Evolutionary conservation across 2,888 invertebrate genomes (phyloP).

Genomic region (Zygaena filipendulae): DNA sequence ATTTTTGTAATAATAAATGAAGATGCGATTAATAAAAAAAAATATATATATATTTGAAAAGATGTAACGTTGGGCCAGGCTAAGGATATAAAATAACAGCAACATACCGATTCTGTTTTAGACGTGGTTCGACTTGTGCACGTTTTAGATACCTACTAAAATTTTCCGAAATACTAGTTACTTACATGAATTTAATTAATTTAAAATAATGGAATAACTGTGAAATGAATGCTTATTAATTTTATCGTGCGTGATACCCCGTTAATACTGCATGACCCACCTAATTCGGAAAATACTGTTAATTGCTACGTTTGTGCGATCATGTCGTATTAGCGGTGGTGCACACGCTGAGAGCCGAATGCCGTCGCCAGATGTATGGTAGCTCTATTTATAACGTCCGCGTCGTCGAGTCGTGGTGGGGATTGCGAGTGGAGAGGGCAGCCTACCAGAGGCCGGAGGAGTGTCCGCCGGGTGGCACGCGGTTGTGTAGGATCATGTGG

Average conservation of each 20-base stretch:
- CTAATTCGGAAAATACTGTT: no score
- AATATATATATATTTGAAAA: conserved; percentile 52
- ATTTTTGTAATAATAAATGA: no score
- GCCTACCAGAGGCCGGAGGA: conserved; percentile 77
- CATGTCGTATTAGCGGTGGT: no score
- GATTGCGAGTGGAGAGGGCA: conserved; percentile 21
- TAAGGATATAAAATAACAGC: conserved; percentile 65
- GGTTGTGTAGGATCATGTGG: conserved; percentile 55
- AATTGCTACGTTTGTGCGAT: no score
- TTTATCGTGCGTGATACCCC: no score
- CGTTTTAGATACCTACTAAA: no score
- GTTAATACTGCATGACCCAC: no score
- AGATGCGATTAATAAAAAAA: no score
- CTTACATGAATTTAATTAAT: conserved; percentile 36
- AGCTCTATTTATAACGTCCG: no score
- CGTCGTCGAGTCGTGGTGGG: conserved; percentile 16
- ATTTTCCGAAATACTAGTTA: no score
- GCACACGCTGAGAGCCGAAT: no score
- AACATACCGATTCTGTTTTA: conserved; percentile 47
- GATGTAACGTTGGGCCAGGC: conserved; percentile 59
- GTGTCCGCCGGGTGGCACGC: conserved; percentile 76
- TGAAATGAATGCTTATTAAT: conserved; percentile 52
- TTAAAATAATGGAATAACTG: conserved; percentile 24
- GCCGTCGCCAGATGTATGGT: no score
- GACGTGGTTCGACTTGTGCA: conserved; percentile 37